Evolutionary conservation across 2,888 invertebrate species (phyloP).

Genomic region (Drosophila anomalipes): DNA sequence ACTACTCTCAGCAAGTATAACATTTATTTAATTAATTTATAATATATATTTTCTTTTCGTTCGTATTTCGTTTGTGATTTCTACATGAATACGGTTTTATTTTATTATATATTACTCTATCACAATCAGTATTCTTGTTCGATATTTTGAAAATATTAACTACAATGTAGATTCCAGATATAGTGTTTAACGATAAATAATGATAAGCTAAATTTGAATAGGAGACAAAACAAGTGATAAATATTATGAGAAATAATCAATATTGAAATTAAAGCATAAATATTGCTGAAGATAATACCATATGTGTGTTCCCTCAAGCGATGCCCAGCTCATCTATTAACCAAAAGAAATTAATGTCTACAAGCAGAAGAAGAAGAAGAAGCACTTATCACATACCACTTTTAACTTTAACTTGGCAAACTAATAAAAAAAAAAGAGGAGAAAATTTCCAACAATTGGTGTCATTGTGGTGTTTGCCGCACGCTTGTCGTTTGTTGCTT

Average conservation of each 20-base stretch:
- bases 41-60: no score
- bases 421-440: not conserved
- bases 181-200: not conserved
- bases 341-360: not conserved
- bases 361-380: not conserved
- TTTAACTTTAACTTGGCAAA: not conserved
- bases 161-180: not conserved
- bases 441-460: not conserved
- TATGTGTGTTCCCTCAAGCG: not conserved
- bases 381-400: not conserved
- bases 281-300: not conserved
- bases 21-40: no score
- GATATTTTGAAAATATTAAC: no score
- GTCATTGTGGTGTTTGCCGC: not conserved
- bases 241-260: not conserved
- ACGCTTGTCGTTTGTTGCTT: slow-evolving; percentile 1
- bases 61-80: no score
- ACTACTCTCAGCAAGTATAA: no score
- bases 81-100: no score
- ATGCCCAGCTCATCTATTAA: not conserved
- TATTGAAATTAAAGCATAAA: not conserved
- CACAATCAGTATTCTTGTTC: no score
- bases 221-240: not conserved
- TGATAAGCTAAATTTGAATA: not conserved
- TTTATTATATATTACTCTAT: no score